Conservation (phyloP, 2,113 vertebrate genomes). For the Callorhinus ursinus region DNA sequence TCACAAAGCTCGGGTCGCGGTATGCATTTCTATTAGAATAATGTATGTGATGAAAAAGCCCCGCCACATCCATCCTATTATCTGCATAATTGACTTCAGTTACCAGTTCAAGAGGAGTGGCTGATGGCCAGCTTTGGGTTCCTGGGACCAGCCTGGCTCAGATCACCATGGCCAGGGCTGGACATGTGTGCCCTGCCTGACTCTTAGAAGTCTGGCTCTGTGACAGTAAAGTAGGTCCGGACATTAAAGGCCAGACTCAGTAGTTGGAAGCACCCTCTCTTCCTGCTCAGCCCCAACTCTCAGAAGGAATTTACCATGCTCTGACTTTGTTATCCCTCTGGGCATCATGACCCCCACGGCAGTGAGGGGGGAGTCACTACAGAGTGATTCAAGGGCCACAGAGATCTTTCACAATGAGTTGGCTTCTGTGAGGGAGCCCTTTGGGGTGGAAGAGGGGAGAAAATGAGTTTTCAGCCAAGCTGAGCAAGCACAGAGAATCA, state of each 20-base stretch:
- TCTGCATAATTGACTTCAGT: constrained; percentile 36
- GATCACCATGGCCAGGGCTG: not conserved
- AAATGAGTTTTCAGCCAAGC: not conserved
- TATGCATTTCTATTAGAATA: constrained; percentile 64
- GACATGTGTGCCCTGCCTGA: no score
- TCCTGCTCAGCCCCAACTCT: not conserved
- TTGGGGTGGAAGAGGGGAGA: not conserved
- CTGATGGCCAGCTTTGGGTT: not conserved
- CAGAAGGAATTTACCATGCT: not conserved
- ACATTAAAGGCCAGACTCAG: not conserved
- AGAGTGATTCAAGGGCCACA: not conserved
- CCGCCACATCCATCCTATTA: not conserved
- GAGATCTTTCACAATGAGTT: not conserved
- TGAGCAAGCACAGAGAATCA: not conserved
- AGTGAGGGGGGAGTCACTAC: not conserved
- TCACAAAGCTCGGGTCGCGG: not conserved
- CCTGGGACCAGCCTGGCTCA: not conserved
- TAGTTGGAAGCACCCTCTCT: not conserved
- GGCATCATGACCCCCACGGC: not conserved
- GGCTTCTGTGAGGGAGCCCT: not conserved
- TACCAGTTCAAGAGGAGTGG: not conserved
- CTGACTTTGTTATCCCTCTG: constrained; percentile 20
- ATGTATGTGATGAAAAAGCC: constrained; percentile 17
- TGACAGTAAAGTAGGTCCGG: not conserved
- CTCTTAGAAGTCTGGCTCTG: not conserved